Conservation (phyloP, 2,888 invertebrate species). For the Nomada ruficornis region DNA sequence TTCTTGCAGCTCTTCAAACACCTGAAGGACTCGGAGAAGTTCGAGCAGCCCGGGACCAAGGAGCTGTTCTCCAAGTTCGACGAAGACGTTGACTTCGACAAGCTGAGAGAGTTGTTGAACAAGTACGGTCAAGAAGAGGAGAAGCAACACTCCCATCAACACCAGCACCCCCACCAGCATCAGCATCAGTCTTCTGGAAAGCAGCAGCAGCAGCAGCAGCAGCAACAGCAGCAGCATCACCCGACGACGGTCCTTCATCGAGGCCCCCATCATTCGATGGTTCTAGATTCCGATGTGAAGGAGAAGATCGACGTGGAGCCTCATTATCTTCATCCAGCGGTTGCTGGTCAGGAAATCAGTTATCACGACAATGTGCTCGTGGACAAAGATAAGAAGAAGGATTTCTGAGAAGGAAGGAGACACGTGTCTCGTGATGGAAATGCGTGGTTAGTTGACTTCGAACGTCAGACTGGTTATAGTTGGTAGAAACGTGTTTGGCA, state of each 20-base stretch:
- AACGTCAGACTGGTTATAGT: conserved; percentile 11
- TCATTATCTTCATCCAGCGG: conserved; percentile 87
- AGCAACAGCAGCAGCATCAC: conserved; percentile 75
- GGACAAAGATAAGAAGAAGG: conserved; percentile 81
- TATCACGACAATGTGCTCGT: conserved; percentile 84
- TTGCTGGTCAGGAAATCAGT: conserved; percentile 87
- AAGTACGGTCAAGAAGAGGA: conserved; percentile 74
- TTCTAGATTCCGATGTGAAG: conserved; percentile 85
- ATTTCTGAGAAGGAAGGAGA: conserved; percentile 68
- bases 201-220: conserved; percentile 73
- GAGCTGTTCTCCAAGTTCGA: conserved; percentile 77
- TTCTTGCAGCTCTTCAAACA: conserved; percentile 84
- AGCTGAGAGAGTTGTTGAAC: conserved; percentile 76
- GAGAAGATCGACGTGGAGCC: conserved; percentile 87
- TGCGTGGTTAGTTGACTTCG: conserved; percentile 4
- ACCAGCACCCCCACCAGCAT: conserved; percentile 80
- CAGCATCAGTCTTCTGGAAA: conserved; percentile 75
- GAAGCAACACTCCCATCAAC: conserved; percentile 77
- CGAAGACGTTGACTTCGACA: conserved; percentile 77
- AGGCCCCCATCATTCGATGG: conserved; percentile 86
- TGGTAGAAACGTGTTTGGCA: conserved; percentile 2
- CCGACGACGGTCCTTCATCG: conserved; percentile 83
- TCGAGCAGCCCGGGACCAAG: conserved; percentile 79
- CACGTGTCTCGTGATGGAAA: neutral
- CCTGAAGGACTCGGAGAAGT: conserved; percentile 75